phyloP scores from a whole-genome alignment of 2,888 invertebrate species.

The Corbicula japonica region DNA sequence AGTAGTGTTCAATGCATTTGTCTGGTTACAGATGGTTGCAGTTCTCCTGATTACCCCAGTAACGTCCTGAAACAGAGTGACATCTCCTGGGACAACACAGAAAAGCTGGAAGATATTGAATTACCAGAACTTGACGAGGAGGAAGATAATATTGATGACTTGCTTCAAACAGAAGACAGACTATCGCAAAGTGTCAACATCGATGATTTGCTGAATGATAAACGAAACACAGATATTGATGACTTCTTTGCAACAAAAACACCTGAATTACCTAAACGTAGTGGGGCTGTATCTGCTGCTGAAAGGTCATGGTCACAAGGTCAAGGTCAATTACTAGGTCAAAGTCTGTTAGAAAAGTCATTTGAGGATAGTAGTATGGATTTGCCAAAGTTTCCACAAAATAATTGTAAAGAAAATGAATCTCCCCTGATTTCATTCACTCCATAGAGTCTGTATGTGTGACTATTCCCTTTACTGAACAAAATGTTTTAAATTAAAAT shows the following conservation, averaged over 20 bases:
- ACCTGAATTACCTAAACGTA: constrained; percentile 56
- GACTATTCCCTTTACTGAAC: too few species aligned
- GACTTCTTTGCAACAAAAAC: constrained; percentile 60
- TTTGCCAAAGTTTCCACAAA: constrained; percentile 22
- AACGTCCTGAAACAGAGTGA: constrained; percentile 31
- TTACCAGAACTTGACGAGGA: constrained; percentile 57
- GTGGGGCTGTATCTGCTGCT: not conserved
- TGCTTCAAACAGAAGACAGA: constrained; percentile 22
- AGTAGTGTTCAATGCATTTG: constrained; percentile 21
- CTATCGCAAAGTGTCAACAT: not conserved
- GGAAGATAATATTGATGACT: constrained; percentile 21
- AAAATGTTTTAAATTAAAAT: too few species aligned
- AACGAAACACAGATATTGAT: constrained; percentile 42
- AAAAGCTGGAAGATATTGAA: constrained; percentile 68
- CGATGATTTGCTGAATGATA: constrained; percentile 2
- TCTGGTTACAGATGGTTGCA: too few species aligned
- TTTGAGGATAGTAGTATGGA: constrained; percentile 30
- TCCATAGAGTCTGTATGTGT: too few species aligned
- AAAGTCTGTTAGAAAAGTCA: constrained; percentile 3
- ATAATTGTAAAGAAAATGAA: constrained; percentile 26
- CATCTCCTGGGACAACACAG: constrained; percentile 57
- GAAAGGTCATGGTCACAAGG: constrained; percentile 8
- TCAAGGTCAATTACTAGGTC: not conserved
- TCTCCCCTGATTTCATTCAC: constrained; percentile 51
- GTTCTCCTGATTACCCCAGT: constrained; percentile 7